Base-by-base conservation (phyloP, 2,113 vertebrate genomes). In the Siniperca chuatsi region DNA sequence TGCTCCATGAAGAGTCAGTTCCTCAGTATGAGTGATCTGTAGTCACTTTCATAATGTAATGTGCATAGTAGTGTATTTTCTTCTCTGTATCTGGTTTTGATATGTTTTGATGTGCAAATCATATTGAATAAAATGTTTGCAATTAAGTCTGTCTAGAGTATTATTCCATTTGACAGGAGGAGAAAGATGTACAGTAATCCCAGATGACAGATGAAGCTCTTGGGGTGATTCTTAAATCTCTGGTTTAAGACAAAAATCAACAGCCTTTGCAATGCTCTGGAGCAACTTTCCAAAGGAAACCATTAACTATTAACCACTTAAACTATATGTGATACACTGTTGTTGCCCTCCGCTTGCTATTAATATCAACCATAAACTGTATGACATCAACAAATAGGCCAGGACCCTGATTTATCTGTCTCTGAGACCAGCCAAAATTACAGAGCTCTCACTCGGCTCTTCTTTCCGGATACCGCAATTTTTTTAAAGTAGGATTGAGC, bases 91-190 rank as follows among this genome's bases (percentile, higher is more conserved):
- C 81, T 92, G 87, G 87, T 93, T 96, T 96, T 95, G 90, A 95
- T 95, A 95, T 95, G 92, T 95, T 96, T 95, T 95, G 94, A 93
- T 94, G 95, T 96, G 94, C 25, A 94, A 94, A 90, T 85, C 62
- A 23, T 91, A 91, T 92, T 95, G 88, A 95, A 94, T 94, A 95
- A 93, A 94, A 90, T 90, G 81, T 94, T 92, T 95, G 78, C 83
- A 91, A 67, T 83, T 69, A 92, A 35, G 11, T 75, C 4, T 62
- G 23, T 58, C 20, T 60, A 0, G 7, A 7, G 6, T 40, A 2
- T 83, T 85, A 12, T 74, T 70, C 50, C 8, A 58, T 13, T 35
- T 40, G n/a, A 4, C 13, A 44, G 50, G 55, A 48, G n/a, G 57
- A 42, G 1, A 35, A 75, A 65, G 12, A 6, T 44, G 54, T 29